Base-by-base conservation (phyloP, 37 sponge, comb jelly and placozoan species). In the Aplysina aerophoba region DNA sequence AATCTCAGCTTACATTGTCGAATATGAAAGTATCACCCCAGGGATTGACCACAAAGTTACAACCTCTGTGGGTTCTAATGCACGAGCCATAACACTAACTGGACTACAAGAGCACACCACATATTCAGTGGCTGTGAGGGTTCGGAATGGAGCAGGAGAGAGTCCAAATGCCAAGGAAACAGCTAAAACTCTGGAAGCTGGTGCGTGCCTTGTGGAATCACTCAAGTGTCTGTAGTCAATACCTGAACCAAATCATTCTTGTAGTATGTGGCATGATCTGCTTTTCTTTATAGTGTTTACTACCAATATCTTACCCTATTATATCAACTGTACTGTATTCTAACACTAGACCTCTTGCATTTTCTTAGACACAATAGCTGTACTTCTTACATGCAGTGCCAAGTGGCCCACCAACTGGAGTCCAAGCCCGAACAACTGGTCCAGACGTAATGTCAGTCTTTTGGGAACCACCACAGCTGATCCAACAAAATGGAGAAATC, bases 121-220 rank as follows among this genome's bases (percentile, higher is more conserved):
- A 24, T 75, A 75, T 22, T n/a, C 44, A 19, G 40, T 75, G 44
- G 40, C 31, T 24, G 78, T 75, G 16, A 75, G 54, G 53, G 78
- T 44, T 41, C 2, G 33, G n/a, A 75, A 75, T 16, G 53, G 53
- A 21, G 78, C 78, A 25, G 78, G 78, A 38, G 78, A 75, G n/a
- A 36, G 78, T n/a, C 54, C 6, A 24, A 50, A 75, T 50, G 17
- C 53, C 39, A 50, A 24, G 40, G 22, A 36, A 36, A 36, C 24
- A 17, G 54, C 78, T 40, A 31, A 50, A 36, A 75, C 78, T 4
- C 24, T 16, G 44, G 44, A 75, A 50, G 78, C 78, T 40, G 78
- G 78, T 75, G n/a, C n/a, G n/a, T n/a, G n/a, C n/a, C n/a, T n/a
- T n/a, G n/a, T n/a, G n/a, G n/a, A n/a, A n/a, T n/a, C n/a, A n/a